phyloP scores from a whole-genome alignment of 2,797 vertebrate species.

The Ctenosaura bakeri region DNA sequence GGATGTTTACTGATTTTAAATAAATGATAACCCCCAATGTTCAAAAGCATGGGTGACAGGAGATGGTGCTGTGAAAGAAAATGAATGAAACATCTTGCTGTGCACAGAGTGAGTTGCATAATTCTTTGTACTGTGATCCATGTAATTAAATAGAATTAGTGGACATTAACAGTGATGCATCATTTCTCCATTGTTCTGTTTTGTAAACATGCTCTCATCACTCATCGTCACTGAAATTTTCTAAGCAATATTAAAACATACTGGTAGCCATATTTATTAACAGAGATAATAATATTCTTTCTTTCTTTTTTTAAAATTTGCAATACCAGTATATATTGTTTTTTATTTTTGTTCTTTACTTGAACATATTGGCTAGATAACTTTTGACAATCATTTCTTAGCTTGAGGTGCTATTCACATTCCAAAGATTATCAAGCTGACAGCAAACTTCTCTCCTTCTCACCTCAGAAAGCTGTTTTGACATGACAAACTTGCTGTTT shows the following conservation, averaged over 20 bases:
- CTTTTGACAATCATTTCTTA: conserved; percentile 74
- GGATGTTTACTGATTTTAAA: neutral
- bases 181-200: conserved; percentile 36
- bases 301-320: conserved; percentile 57
- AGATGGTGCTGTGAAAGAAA: neutral
- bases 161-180: conserved; percentile 35
- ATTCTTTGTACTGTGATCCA: neutral
- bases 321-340: conserved; percentile 40
- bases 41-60: neutral
- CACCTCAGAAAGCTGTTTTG: conserved; percentile 63
- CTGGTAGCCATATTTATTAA: conserved; percentile 59
- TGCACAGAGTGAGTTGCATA: neutral
- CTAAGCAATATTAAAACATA: conserved; percentile 77
- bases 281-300: conserved; percentile 61
- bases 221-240: conserved; percentile 40
- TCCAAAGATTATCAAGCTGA: conserved; percentile 71
- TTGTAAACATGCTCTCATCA: conserved; percentile 28
- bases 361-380: conserved; percentile 66
- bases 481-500: conserved; percentile 57
- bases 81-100: neutral
- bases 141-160: conserved; percentile 35
- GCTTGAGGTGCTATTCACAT: conserved; percentile 80
- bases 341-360: conserved; percentile 61
- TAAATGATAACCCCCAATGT: neutral
- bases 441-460: conserved; percentile 62